These are phyloP conservation scores for Lycaena phlaeas DNA, from an alignment of 2,888 invertebrate genomes.

Conservation along the genomic window DNA sequence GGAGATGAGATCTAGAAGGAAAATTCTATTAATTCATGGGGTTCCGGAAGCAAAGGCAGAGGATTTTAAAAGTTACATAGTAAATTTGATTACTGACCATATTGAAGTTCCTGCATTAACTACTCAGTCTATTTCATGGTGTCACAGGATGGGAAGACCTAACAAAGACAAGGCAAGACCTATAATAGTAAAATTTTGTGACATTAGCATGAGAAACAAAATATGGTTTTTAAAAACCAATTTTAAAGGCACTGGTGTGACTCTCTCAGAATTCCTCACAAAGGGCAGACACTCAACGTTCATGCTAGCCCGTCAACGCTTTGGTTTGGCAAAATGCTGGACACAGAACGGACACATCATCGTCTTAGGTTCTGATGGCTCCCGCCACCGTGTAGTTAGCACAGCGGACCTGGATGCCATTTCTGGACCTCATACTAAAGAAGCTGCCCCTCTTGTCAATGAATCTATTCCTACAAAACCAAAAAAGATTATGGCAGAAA, in stretches of 20 bases:
- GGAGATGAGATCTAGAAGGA: constrained; percentile 4
- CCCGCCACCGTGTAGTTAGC: not conserved
- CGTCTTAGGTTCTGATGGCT: not conserved
- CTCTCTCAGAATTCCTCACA: not conserved
- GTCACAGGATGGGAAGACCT: not conserved
- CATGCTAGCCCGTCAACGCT: not conserved
- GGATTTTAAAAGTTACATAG: not conserved
- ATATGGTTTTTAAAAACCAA: not conserved
- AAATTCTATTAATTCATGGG: constrained; percentile 1
- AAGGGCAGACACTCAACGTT: not conserved
- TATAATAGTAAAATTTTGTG: not conserved
- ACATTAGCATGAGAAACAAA: not conserved
- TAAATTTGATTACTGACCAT: not conserved
- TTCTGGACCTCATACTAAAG: not conserved
- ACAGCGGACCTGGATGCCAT: not conserved
- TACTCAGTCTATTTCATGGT: not conserved
- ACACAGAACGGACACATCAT: not conserved
- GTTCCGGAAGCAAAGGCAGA: not conserved
- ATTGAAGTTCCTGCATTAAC: not conserved
- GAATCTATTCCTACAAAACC: not conserved
- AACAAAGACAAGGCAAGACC: not conserved
- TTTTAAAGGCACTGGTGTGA: not conserved
- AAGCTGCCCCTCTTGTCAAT: no score
- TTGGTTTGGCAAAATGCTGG: not conserved
- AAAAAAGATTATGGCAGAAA: not conserved